Percentiles rank a stretch among this genome's conserved stretches.
phyloP scores from a whole-genome alignment of 2,797 vertebrate species.

The Phyllotis vaccarum region DNA sequence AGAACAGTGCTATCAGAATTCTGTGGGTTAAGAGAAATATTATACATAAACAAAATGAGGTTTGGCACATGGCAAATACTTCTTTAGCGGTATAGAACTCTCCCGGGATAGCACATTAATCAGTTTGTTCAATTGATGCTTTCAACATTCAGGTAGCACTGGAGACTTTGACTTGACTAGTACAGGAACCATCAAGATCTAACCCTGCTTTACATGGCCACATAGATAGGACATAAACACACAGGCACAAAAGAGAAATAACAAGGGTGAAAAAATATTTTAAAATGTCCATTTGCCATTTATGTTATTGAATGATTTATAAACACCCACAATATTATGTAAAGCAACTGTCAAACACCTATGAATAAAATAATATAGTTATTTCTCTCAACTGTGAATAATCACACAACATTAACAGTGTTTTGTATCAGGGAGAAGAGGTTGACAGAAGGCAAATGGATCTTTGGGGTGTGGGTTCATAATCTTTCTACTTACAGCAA shows the following conservation, averaged over 20 bases:
- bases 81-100: slow-evolving; percentile 21
- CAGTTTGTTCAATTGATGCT: slow-evolving; percentile 23
- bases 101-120: slow-evolving; percentile 55
- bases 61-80: neutral
- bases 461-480: neutral
- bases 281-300: neutral
- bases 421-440: neutral
- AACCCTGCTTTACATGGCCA: slow-evolving; percentile 16
- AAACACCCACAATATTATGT: slow-evolving; percentile 25
- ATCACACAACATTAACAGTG: neutral
- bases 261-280: neutral
- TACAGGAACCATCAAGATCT: slow-evolving; percentile 15
- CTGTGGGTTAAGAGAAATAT: slow-evolving; percentile 36
- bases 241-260: neutral
- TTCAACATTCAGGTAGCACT: slow-evolving; percentile 31
- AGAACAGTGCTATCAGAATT: neutral
- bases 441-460: neutral
- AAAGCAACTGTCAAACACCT: slow-evolving; percentile 24
- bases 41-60: slow-evolving; percentile 3
- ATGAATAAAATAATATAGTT: slow-evolving; percentile 1
- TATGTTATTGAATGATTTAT: slow-evolving; percentile 33
- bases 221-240: slow-evolving; percentile 40
- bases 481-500: slow-evolving; percentile 2
- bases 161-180: neutral
- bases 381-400: slow-evolving; percentile 50